Evolutionary conservation across 2,113 vertebrate species (phyloP).

Genomic region (Otolemur garnettii): DNA sequence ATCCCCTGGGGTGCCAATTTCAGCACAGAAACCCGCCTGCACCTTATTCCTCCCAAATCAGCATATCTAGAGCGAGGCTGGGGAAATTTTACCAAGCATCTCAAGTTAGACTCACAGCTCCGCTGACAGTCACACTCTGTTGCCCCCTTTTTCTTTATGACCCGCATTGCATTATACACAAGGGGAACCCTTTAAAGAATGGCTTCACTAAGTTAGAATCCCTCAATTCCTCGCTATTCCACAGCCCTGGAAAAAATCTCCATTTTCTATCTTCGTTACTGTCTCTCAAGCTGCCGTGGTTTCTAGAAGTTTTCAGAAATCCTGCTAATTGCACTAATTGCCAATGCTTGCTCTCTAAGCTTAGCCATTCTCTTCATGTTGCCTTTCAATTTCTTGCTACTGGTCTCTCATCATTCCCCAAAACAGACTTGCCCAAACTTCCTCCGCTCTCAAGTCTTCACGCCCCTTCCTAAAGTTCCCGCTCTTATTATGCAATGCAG

Average conservation of each 20-base stretch:
- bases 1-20: conserved; percentile 30
- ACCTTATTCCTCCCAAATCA: conserved; percentile 43
- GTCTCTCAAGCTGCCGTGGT: background rate
- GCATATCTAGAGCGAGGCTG: background rate
- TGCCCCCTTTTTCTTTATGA: background rate
- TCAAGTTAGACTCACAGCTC: background rate
- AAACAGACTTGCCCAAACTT: background rate
- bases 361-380: background rate
- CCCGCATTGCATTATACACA: background rate
- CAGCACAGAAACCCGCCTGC: background rate
- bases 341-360: background rate
- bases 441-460: background rate
- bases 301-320: background rate
- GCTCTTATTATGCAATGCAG: background rate
- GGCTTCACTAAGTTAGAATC: background rate
- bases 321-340: background rate
- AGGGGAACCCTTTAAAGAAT: background rate
- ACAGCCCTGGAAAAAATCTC: background rate
- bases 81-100: background rate
- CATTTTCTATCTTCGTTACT: background rate
- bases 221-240: background rate
- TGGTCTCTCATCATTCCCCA: background rate
- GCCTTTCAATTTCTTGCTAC: background rate
- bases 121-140: background rate
- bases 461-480: background rate